Percentiles rank a stretch among this genome's conserved stretches.
phyloP scores from a whole-genome alignment of 2,797 vertebrate species.

The Pachyuromys duprasi region DNA sequence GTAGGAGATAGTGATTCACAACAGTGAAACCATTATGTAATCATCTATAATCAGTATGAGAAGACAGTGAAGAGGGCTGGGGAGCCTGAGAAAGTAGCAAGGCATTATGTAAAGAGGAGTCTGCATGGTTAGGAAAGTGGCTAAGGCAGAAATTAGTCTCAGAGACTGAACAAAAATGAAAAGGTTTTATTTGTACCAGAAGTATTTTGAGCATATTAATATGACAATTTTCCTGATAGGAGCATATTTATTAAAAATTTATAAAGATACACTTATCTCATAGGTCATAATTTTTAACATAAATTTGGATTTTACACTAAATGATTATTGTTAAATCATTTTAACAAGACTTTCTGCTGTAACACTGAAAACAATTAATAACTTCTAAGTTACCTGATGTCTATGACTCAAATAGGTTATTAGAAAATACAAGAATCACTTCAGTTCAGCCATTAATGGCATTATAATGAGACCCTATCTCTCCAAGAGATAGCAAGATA shows the following conservation, averaged over 20 bases:
- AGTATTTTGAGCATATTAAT: conserved; percentile 54
- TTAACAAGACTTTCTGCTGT: not conserved
- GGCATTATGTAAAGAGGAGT: not conserved
- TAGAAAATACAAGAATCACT: not conserved
- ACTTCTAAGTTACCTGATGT: conserved; percentile 31
- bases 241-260: conserved; percentile 62
- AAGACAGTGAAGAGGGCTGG: not conserved
- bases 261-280: conserved; percentile 52
- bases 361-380: not conserved
- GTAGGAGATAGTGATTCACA: not conserved
- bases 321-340: conserved; percentile 43
- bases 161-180: conserved; percentile 20
- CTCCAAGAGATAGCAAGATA: no score
- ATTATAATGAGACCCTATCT: not conserved
- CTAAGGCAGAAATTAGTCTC: not conserved
- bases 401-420: conserved; percentile 45
- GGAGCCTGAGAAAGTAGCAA: not conserved
- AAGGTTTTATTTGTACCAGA: conserved; percentile 72
- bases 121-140: not conserved
- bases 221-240: conserved; percentile 21
- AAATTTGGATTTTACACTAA: conserved; percentile 50
- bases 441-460: not conserved
- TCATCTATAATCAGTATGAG: not conserved
- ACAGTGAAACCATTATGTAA: not conserved
- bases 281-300: conserved; percentile 46